Percentiles rank a stretch among this genome's conserved stretches.
Evolutionary conservation across 2,888 invertebrate genomes (phyloP).

Genomic region (Carterocephalus palaemon): DNA sequence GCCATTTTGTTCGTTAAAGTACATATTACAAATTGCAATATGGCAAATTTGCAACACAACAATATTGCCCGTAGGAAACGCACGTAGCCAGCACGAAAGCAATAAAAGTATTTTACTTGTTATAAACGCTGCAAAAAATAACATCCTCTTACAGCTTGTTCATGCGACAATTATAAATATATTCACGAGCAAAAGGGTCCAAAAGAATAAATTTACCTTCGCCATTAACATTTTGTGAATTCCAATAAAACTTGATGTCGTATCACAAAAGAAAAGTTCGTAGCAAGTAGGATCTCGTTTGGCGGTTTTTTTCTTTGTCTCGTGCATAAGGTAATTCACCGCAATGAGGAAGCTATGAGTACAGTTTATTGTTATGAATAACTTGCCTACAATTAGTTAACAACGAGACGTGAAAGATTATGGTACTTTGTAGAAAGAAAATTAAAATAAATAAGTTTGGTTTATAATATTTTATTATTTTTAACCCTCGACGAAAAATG

Average conservation of each 20-base stretch:
- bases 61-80: too few relatives aligned
- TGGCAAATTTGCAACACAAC: too few relatives aligned
- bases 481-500: too few relatives aligned
- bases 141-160: not conserved
- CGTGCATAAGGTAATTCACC: conserved; percentile 4
- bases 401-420: not conserved
- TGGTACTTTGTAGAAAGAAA: too few relatives aligned
- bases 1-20: too few relatives aligned
- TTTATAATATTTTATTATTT: too few relatives aligned
- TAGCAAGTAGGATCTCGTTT: not conserved
- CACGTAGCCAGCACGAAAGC: too few relatives aligned
- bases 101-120: too few relatives aligned
- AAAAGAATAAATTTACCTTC: conserved; percentile 7
- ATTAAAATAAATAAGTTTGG: too few relatives aligned
- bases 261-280: not conserved
- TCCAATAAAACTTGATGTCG: not conserved
- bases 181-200: conserved; percentile 10
- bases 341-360: not conserved
- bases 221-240: conserved; percentile 2
- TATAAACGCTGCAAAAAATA: conserved; percentile 1
- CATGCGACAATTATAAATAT: conserved; percentile 2
- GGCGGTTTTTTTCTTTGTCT: conserved; percentile 1
- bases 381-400: conserved; percentile 6
- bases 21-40: too few relatives aligned
- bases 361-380: too few relatives aligned